Evolutionary conservation across 2,113 vertebrate genomes (phyloP), one percentile per base, ranked within the genome.

Genomic region (Edolisoma coerulescens): DNA sequence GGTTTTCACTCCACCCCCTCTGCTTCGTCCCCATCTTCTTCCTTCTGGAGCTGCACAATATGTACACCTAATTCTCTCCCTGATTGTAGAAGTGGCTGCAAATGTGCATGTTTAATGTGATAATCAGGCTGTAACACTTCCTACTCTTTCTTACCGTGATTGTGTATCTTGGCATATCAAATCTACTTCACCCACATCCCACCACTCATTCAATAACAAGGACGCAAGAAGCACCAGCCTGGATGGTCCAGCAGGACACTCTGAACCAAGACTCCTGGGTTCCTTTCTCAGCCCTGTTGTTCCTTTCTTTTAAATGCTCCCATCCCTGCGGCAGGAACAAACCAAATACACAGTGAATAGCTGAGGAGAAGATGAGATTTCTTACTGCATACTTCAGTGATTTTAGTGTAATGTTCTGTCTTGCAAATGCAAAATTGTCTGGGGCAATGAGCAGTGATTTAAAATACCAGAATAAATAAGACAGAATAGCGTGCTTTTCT

Each of bases 381-480:
- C 52, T 53, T 86, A 41, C 61, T 52, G 64, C 71, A 90, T 83
- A 91, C 71, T 94, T 83, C 75, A 94, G 24, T 89, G 79, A 71
- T 93, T 97, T 96, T 84, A 89, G 71, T 15, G 20, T 84, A 84
- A 90, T 86, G 54, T 56, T 91, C 85, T 84, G 60, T 81, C 67
- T 91, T 78, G 81, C 74, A 87, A 94, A 92, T 89, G 61, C 0
- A 2, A 77, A 93, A 80, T 90, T 80, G 22, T 80, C 64, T 84
- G 17, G 68, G 49, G 75, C 79, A 94, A 44, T 92, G 85, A 90
- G 56, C 67, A 75, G 64, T 47, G 15, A 59, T 90, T 89, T 94
- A 68, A 95, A 96, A 52, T 75, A 92, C 61, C 42, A 70, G 90
- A 88, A 86, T 77, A 93, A 93, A 49, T 93, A 96, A 90, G 28